phyloP scores from a whole-genome alignment of 2,888 invertebrate genomes.

The Cheiracanthium punctorium region DNA sequence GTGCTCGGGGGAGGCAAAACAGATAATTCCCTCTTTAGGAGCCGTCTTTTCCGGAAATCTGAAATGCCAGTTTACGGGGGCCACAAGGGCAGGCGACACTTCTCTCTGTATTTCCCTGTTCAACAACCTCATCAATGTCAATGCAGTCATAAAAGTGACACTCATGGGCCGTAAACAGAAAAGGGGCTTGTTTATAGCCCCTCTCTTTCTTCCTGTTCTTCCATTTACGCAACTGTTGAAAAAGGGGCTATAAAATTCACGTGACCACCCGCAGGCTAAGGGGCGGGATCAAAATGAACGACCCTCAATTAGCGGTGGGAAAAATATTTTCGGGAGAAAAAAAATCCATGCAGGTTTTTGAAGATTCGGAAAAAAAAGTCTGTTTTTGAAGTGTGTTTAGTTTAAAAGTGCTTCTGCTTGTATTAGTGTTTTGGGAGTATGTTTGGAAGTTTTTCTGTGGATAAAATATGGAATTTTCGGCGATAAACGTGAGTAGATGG shows the following conservation, averaged over 20 bases:
- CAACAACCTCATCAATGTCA: conserved; percentile 65
- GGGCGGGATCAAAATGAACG: neutral
- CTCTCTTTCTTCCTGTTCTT: conserved; percentile 12
- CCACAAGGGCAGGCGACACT: conserved; percentile 16
- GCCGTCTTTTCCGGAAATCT: conserved; percentile 35
- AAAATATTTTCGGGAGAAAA: neutral
- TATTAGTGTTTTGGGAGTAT: no score
- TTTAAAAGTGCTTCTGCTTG: no score
- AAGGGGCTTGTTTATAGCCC: conserved; percentile 52
- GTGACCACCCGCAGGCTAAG: conserved; percentile 28
- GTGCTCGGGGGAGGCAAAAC: neutral
- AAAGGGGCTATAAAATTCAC: conserved; percentile 54
- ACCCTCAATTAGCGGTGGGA: neutral
- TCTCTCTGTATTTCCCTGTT: conserved; percentile 40
- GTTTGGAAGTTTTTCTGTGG: no score
- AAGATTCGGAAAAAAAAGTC: no score
- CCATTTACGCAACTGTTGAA: conserved; percentile 55
- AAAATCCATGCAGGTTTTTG: neutral
- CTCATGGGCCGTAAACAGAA: conserved; percentile 45
- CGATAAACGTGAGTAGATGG: no score
- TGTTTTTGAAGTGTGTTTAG: no score
- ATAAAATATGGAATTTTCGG: no score
- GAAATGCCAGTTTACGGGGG: conserved; percentile 31
- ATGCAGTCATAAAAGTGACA: conserved; percentile 60
- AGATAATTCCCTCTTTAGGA: no score